A percentile compares a stretch with the other conserved stretches of the same genome.
These are phyloP conservation scores for Drosophila pseudoananassae DNA, from an alignment of 1,140 invertebrate species.

Conservation along the genomic window DNA sequence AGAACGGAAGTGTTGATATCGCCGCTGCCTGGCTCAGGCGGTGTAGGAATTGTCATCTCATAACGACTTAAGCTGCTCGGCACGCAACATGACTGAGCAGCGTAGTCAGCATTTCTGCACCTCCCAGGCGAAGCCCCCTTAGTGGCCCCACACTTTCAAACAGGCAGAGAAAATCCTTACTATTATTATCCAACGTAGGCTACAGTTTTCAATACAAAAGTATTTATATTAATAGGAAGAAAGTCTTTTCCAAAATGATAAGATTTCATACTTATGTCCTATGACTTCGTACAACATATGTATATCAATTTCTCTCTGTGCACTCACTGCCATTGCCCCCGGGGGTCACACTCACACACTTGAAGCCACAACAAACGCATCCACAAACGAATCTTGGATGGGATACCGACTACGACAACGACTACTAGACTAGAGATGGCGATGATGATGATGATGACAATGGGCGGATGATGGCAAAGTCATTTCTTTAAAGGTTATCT, in stretches of 20 bases:
- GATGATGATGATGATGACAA: slow-evolving; percentile 45
- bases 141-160: not conserved
- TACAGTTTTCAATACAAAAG: not conserved
- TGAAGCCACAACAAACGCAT: slow-evolving; percentile 46
- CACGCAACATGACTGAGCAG: slow-evolving; percentile 57
- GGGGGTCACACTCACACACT: slow-evolving; percentile 54
- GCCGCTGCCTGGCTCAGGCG: slow-evolving; percentile 41
- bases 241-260: too few species aligned
- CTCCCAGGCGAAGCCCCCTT: slow-evolving; percentile 7
- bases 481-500: slow-evolving; percentile 55
- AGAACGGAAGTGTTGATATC: slow-evolving; percentile 76
- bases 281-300: not conserved
- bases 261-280: not conserved
- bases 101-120: slow-evolving; percentile 65
- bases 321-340: slow-evolving; percentile 40
- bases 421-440: slow-evolving; percentile 1
- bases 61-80: slow-evolving; percentile 76
- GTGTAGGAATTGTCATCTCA: slow-evolving; percentile 68
- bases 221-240: too few species aligned
- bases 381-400: slow-evolving; percentile 14
- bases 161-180: not conserved
- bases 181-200: not conserved
- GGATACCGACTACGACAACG: not conserved
- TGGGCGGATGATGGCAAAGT: slow-evolving; percentile 44
- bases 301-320: not conserved